Base-by-base conservation (phyloP, 1,140 invertebrate species). In the Seison nebaliae region DNA sequence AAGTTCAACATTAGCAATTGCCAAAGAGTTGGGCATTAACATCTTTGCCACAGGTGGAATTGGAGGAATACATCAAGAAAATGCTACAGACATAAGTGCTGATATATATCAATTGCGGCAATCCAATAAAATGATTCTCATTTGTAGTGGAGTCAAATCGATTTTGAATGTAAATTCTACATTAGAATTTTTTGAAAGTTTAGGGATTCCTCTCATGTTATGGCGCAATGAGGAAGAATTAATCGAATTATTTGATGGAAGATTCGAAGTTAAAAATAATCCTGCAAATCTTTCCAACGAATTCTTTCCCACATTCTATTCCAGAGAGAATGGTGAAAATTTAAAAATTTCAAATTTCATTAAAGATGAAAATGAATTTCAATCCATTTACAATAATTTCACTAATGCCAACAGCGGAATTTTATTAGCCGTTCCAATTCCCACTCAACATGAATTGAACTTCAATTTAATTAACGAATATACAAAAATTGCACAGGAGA, bases 71-170 rank as follows among this genome's bases (percentile, higher is more conserved):
- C 88, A 98, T 56, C 67, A 79, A 23, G 70, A 70, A 9, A 21
- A 39, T 63, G 62, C 51, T 28, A 65, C 88, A 53, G 88, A 98
- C 58, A 65, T 98, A 6, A 94, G 84, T 46, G 79, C 86, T 5
- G 88, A 96, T 63, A 64, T 96, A 12, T 70, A 67, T 7, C 84
- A 96, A 57, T 63, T 98, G 16, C 73, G 80, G 5, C 63, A 70
- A 33, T 84, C 72, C 41, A 70, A 73, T 5, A 69, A 91, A 1
- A 68, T 76, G 38, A 81, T 94, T 8, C n/a, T n/a, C n/a, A 70
- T 96, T 1, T 91, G 77, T 44, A 77, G 81, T 48, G 88, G 88
- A 11, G 69, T 88, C 23, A 98, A 98, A 63, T 86, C 83, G 22
- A 94, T 98, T 48, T 62, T 96, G 19, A 88, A 96, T 53, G 83